Evolutionary conservation across 1,140 invertebrate species (phyloP).

Genomic region (Aplysia californica): DNA sequence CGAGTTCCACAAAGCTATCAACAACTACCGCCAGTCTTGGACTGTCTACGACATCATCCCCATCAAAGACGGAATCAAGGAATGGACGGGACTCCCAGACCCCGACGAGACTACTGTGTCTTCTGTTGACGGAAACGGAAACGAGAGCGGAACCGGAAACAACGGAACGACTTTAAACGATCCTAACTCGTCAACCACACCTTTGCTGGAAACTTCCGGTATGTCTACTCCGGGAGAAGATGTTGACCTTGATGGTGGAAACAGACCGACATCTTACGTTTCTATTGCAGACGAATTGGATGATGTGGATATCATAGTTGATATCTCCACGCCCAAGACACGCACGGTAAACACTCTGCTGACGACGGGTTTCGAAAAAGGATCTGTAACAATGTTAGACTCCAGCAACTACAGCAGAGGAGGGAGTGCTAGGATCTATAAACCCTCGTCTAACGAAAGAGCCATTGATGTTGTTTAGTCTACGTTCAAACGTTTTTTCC

Average conservation of each 20-base stretch:
- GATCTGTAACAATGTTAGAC: constrained; percentile 11
- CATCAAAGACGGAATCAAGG: constrained; percentile 6
- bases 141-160: background rate
- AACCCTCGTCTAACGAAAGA: too few species aligned
- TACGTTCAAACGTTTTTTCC: too few species aligned
- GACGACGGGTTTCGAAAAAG: constrained; percentile 2
- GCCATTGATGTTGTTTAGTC: too few species aligned
- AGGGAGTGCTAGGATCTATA: too few species aligned
- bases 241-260: background rate
- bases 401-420: too few species aligned
- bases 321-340: constrained; percentile 22
- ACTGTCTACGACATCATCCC: constrained; percentile 45
- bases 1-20: constrained; percentile 40
- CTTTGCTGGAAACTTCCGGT: too few species aligned
- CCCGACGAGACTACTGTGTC: background rate
- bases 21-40: constrained; percentile 44
- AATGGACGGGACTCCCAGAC: background rate
- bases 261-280: background rate
- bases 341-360: background rate
- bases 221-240: too few species aligned
- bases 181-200: background rate
- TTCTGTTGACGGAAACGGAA: background rate
- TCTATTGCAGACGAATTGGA: background rate
- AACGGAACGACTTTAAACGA: background rate
- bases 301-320: constrained; percentile 29